Percentiles rank a stretch among this genome's conserved stretches.
These are phyloP conservation scores for Phymatocera aterrima DNA, from an alignment of 2,888 invertebrate genomes.

Conservation along the genomic window DNA sequence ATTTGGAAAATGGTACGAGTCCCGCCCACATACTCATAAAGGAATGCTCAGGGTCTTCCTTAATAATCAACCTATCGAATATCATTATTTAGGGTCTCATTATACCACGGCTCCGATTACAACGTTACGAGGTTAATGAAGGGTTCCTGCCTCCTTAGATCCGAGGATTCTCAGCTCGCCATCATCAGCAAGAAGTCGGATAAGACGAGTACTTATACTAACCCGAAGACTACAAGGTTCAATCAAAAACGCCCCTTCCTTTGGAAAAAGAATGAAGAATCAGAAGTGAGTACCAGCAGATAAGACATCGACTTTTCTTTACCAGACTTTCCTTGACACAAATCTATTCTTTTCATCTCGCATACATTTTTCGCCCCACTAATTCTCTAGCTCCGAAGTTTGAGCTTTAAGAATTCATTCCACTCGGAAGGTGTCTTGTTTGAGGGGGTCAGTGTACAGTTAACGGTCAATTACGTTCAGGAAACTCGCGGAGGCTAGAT, in stretches of 20 bases:
- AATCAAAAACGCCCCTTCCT: background rate
- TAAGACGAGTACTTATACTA: background rate
- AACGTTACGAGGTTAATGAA: constrained; percentile 61
- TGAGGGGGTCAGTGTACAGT: background rate
- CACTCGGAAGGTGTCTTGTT: constrained; percentile 1
- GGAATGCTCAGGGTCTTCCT: background rate
- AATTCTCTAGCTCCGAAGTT: background rate
- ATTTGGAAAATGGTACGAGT: background rate
- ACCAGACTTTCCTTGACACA: too few species aligned
- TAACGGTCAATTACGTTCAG: background rate
- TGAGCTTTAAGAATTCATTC: background rate
- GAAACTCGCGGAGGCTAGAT: background rate
- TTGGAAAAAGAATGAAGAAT: too few species aligned
- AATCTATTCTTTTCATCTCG: too few species aligned
- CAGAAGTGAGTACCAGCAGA: too few species aligned
- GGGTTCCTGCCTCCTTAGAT: constrained; percentile 42
- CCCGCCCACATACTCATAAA: background rate
- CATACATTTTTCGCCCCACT: too few species aligned
- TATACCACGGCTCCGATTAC: constrained; percentile 61
- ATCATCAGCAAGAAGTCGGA: background rate
- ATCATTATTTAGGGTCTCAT: constrained; percentile 63
- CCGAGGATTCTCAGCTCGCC: constrained; percentile 14
- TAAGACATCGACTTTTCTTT: too few species aligned
- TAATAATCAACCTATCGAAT: constrained; percentile 58
- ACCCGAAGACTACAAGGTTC: too few species aligned